Percentiles rank a stretch among this genome's conserved stretches.
phyloP scores from a whole-genome alignment of 1,140 invertebrate species.

The Periplaneta americana region DNA sequence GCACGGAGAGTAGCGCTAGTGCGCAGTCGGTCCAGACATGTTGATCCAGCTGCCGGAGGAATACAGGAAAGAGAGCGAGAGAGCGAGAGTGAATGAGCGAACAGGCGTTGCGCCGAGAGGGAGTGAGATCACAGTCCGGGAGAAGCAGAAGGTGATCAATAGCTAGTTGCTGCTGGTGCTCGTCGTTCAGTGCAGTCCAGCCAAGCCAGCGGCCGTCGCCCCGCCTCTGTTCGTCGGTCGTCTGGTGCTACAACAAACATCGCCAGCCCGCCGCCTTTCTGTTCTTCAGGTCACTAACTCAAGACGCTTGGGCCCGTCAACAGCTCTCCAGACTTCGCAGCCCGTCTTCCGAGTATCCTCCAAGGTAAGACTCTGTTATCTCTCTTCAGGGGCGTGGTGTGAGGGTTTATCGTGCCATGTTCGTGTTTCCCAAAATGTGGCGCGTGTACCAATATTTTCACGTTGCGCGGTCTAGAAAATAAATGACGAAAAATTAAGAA shows the following conservation, averaged over 20 bases:
- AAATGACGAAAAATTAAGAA: too few species aligned
- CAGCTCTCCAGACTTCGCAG: neutral
- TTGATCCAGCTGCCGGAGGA: neutral
- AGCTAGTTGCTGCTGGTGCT: neutral
- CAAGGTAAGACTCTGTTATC: neutral
- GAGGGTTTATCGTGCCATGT: too few species aligned
- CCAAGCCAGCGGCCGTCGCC: neutral
- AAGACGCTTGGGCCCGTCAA: neutral
- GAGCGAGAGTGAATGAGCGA: neutral
- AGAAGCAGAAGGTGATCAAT: neutral
- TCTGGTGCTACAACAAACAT: neutral
- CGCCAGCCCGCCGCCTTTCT: neutral
- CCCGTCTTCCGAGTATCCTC: neutral
- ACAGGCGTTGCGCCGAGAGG: too few species aligned
- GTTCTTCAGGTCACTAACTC: neutral
- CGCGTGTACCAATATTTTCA: too few species aligned
- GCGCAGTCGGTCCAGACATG: neutral
- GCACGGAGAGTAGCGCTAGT: neutral
- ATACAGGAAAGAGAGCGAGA: neutral
- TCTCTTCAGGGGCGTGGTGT: neutral
- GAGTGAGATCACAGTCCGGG: neutral
- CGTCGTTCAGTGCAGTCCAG: neutral
- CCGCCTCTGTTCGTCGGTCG: neutral
- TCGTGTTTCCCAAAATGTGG: too few species aligned
- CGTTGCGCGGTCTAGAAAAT: too few species aligned